These are phyloP conservation scores for Sus scrofa DNA, from an alignment of 2,113 vertebrate genomes.

Conservation along the genomic window DNA sequence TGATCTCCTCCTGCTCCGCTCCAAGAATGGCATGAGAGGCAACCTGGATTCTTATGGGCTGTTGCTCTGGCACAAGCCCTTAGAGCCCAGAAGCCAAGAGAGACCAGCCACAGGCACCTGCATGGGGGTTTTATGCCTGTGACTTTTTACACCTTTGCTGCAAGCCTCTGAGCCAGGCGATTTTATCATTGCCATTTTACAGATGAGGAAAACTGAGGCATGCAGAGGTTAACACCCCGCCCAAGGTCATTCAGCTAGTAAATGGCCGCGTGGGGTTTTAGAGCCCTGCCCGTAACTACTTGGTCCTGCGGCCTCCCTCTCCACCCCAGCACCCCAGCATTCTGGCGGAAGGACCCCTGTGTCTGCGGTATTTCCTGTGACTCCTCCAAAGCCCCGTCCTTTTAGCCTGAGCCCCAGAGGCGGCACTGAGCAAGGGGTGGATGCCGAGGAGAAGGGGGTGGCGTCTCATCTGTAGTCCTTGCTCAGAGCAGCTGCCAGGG, in stretches of 20 bases:
- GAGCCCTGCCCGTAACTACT: not conserved
- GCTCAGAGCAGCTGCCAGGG: not conserved
- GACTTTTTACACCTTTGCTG: not conserved
- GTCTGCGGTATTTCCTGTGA: not conserved
- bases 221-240: not conserved
- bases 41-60: not conserved
- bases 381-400: fast-evolving
- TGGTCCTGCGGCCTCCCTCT: not conserved
- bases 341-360: not conserved
- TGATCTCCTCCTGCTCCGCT: not conserved
- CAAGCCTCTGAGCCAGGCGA: not conserved
- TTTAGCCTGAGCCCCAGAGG: not conserved
- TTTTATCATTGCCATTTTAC: not conserved
- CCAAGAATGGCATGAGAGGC: not conserved
- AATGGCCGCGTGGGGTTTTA: not conserved
- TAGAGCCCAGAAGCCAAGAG: not conserved
- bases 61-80: not conserved
- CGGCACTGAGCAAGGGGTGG: not conserved
- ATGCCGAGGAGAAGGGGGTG: not conserved
- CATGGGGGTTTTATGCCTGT: not conserved
- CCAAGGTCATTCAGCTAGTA: not conserved
- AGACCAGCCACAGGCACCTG: too few species aligned
- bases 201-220: not conserved
- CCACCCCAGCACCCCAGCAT: not conserved
- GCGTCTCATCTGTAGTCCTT: not conserved